phyloP scores from a whole-genome alignment of 2,113 vertebrate species.

The Acrocephalus kingi region DNA sequence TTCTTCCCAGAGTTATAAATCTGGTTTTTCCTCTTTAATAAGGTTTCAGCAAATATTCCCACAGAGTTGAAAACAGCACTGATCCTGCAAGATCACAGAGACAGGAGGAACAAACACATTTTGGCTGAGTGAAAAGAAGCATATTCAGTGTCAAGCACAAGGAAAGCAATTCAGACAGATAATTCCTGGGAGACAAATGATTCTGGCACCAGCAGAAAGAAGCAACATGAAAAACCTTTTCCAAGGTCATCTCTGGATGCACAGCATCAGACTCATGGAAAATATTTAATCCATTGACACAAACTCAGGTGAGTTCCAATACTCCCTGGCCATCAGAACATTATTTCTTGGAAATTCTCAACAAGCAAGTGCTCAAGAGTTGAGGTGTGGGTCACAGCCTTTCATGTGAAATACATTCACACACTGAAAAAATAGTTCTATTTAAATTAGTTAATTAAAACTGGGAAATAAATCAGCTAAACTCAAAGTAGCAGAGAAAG shows the following conservation, averaged over 20 bases:
- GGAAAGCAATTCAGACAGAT: background rate
- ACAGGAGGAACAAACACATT: background rate
- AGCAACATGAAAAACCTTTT: background rate
- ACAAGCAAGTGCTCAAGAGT: background rate
- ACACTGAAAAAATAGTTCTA: background rate
- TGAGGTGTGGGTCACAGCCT: background rate
- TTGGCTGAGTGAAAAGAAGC: background rate
- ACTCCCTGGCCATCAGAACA: background rate
- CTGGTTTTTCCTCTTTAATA: background rate
- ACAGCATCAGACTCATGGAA: background rate
- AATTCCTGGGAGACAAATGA: background rate
- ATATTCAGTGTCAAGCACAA: background rate
- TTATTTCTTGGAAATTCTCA: background rate
- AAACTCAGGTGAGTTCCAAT: background rate
- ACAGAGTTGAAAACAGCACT: background rate
- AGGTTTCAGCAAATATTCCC: background rate
- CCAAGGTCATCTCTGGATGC: background rate
- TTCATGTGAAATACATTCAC: background rate
- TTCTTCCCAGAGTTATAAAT: background rate
- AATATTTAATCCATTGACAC: background rate
- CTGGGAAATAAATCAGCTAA: background rate
- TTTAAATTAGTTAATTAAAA: background rate
- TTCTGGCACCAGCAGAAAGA: background rate
- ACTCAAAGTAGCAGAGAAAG: background rate
- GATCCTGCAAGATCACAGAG: background rate